Evolutionary conservation across 2,888 invertebrate species (phyloP), one percentile per base, ranked within the genome.

Genomic region (Drosophila trichaetosa): DNA sequence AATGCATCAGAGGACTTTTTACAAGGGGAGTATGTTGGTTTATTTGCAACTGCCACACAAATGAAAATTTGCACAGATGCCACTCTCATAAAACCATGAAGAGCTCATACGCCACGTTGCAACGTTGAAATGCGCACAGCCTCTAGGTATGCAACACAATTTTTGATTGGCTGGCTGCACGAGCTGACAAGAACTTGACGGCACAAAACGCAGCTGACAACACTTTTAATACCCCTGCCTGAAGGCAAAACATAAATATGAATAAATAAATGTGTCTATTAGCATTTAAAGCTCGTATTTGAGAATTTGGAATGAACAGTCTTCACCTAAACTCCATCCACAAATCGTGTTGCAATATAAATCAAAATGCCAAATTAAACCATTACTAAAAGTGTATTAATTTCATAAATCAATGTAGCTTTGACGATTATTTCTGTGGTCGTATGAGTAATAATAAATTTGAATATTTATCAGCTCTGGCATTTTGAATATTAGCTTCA

Each of bases 1-100:
- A 81, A 76, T 69, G 71, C 84, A 71, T 33, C 52, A 70, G 73
- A 74, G 72, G 74, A 74, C 74, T 60, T 66, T 57, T 83, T 82
- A 16, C 7, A 36, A 36, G 57, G 6, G 16, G 66, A 7, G 10
- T 27, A 49, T 24, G 4, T 31, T 31, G 6, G 6, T 18, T 40
- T 13, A 11, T 33, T 16, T 33, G 21, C 2, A 10, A 8, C n/a
- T 34, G 57, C 42, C 46, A 46, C 16, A 24, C 8, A 46, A 4
- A 24, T 33, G 54, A 38, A 64, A 36, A 67, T 31, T 21, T 63
- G 46, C 66, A 59, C 63, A 29, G 48, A 34, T 36, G 61, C 42
- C 62, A 36, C 27, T 27, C 56, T 33, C 69, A 13, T 72, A 60
- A 60, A 76, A 80, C 67, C 83, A 76, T 70, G 69, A 66, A 70